Evolutionary conservation across 2,113 vertebrate genomes (phyloP).

Genomic region (Megaceryle maxima): DNA sequence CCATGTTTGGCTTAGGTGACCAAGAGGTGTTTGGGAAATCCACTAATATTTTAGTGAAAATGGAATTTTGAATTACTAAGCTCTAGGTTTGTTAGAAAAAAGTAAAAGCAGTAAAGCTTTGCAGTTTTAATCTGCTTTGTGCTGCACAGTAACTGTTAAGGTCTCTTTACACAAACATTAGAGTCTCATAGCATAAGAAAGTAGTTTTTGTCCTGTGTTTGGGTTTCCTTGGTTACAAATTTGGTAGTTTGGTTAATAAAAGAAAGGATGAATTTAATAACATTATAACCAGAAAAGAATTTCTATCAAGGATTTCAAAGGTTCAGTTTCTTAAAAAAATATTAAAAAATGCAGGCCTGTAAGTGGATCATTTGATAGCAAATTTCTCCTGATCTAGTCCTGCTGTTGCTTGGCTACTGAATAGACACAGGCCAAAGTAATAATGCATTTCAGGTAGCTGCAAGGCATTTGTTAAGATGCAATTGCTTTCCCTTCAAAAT

Average conservation of each 20-base stretch:
- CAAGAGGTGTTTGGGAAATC: not conserved
- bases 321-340: not conserved
- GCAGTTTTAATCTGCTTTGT: not conserved
- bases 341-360: not conserved
- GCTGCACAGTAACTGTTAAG: not conserved
- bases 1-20: not conserved
- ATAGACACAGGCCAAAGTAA: not conserved
- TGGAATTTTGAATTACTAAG: not conserved
- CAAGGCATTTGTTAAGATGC: not conserved
- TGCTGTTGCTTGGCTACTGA: not conserved
- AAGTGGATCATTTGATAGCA: slow-evolving; percentile 18
- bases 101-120: not conserved
- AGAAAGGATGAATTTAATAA: slow-evolving; percentile 8
- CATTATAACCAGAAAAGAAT: not conserved
- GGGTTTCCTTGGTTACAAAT: slow-evolving; percentile 54
- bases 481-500: not conserved
- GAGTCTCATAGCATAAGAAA: not conserved
- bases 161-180: not conserved
- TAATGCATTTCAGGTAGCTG: not conserved
- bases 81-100: not conserved
- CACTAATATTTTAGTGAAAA: not conserved
- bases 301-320: not conserved
- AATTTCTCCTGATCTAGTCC: not conserved
- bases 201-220: not conserved
- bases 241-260: slow-evolving; percentile 4